Evolutionary conservation across 2,113 vertebrate species (phyloP), one percentile per base, ranked within the genome.

Genomic region (Saguinus midas): DNA sequence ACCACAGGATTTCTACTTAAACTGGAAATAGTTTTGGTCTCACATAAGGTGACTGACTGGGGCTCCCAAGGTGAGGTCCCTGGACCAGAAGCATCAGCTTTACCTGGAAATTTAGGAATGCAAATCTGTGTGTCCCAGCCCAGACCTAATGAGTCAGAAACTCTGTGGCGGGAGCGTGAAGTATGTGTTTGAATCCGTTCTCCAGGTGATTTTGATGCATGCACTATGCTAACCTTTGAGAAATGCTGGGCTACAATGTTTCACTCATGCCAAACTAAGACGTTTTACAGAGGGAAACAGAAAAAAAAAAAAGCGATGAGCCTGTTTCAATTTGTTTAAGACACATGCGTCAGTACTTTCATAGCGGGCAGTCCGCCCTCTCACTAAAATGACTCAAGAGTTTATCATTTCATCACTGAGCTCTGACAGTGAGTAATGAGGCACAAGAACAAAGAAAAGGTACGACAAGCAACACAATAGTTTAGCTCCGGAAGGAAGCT

Each of bases 91-190:
- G 40, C 58, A 88, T 35, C 17, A 58, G 27, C 35, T 81, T 64
- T 90, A 80, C 37, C 35, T 64, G 8, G n/a, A 81, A 96, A 90
- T 12, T 84, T 83, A 85, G 52, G 87, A 88, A 85, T 87, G n/a
- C 4, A 73, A 50, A 64, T 75, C 76, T 48, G 90, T 90, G 37
- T 11, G 25, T 84, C 25, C 20, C 35, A 76, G 2, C 0, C 57
- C 80, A 75, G 23, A 76, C 35, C 55, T 73, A 57, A 16, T 48
- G 29, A 85, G 55, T 88, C 66, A 88, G 57, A 90, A 81, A 72
- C 8, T 81, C 37, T 80, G 29, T 32, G 79, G 29, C 61, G 8
- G 40, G 35, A n/a, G 14, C 57, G 13, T 32, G 52, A 5, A n/a
- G 5, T 90, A 52, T 84, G 37, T 43, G 18, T 93, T 66, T 82